Base-by-base conservation (phyloP, 2,888 invertebrate species). In the Hydropsyche betteni region DNA sequence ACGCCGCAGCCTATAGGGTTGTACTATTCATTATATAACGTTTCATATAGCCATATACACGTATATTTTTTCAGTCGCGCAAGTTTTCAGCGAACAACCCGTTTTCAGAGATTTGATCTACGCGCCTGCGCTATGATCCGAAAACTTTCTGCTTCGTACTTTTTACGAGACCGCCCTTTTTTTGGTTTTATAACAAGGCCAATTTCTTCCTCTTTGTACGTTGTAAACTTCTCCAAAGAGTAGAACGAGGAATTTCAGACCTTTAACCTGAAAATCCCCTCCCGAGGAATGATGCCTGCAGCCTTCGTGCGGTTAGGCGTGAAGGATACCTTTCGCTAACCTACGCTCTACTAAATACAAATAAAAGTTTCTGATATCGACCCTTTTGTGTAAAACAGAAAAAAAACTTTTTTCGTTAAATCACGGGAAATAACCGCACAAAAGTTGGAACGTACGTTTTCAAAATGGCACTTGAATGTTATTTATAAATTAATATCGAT, bases 331-430 rank as follows among this genome's bases (percentile, higher is more conserved):
- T 51, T 58, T 50, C 58, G 33, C 74, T 55, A 51, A 69, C 76
- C 38, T 55, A 74, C 76, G 76, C 68, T 69, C 55, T 69, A 52
- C 33, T 74, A 72, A 74, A 74, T 61, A 69, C 74, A 71, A 74
- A 76, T 74, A 76, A 69, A 74, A 68, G 24, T 73, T 73, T 61
- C 64, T 8, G 36, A 64, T 64, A 64, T 64, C 34, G 4, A 33
- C 44, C 44, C 44, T 44, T 44, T 44, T 44, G 44, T 44, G 44
- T 24, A 24, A 24, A 24, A 24, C 24, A 44, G 44, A 44, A 44
- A 44, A 44, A 8, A 44, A 44, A 44, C 44, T 44, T 44, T 44
- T 44, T 8, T 44, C 44, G 24, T 24, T 24, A 6, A 44, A 44
- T 44, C 44, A 44, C 44, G 7, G 44, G 10, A 44, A 44, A 44